phyloP scores from a whole-genome alignment of 2,888 invertebrate genomes.

The Polietes domitor region DNA sequence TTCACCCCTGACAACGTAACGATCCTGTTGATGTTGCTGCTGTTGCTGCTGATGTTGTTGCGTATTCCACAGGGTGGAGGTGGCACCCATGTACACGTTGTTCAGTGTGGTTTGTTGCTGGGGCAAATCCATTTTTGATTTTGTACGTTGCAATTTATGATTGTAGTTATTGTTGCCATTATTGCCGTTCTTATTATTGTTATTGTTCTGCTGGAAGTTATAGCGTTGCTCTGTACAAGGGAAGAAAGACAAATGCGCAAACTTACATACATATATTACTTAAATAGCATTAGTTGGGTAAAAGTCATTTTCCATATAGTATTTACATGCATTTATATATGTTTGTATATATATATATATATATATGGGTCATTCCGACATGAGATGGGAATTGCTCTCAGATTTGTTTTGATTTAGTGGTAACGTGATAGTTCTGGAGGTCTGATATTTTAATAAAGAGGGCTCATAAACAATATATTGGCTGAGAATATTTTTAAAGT shows the following conservation, averaged over 20 bases:
- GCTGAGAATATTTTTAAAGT: too few relatives aligned
- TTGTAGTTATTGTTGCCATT: conserved; percentile 63
- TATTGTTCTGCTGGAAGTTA: conserved; percentile 62
- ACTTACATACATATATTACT: conserved; percentile 48
- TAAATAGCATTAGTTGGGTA: conserved; percentile 45
- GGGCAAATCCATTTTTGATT: conserved; percentile 73
- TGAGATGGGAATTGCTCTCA: neutral
- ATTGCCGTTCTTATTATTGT: conserved; percentile 59
- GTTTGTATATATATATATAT: too few relatives aligned
- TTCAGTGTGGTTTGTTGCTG: conserved; percentile 73
- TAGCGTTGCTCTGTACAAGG: conserved; percentile 70
- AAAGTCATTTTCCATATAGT: neutral
- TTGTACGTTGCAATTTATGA: conserved; percentile 76
- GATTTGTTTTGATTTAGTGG: too few relatives aligned
- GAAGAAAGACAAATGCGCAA: conserved; percentile 48
- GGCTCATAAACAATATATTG: too few relatives aligned
- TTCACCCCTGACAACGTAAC: conserved; percentile 70
- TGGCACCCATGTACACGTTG: conserved; percentile 79
- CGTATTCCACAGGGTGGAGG: conserved; percentile 80
- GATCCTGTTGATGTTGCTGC: conserved; percentile 72
- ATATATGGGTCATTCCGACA: neutral
- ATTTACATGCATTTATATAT: neutral
- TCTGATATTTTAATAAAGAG: too few relatives aligned
- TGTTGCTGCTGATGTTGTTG: conserved; percentile 75
- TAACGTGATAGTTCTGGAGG: too few relatives aligned